Percentiles rank a stretch among this genome's conserved stretches.
Evolutionary conservation across 1,140 invertebrate species (phyloP).

Genomic region (Zelostemma sp.): DNA sequence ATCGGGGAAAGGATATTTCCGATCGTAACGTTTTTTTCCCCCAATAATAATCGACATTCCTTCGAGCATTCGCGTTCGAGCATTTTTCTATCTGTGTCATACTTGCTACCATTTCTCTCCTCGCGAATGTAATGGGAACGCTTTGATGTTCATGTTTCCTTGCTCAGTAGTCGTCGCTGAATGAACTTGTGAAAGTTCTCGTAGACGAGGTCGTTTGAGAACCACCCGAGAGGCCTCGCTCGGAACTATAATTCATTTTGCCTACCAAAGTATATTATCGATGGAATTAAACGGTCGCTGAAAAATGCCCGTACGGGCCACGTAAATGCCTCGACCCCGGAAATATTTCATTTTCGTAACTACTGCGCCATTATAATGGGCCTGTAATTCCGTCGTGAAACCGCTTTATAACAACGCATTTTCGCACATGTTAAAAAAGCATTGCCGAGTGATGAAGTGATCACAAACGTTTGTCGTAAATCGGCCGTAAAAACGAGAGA

Average conservation of each 20-base stretch:
- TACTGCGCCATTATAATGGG: too few relatives aligned
- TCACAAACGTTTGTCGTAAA: too few relatives aligned
- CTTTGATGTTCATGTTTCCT: slow-evolving; percentile 45
- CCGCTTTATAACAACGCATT: not conserved
- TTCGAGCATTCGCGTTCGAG: slow-evolving; percentile 5
- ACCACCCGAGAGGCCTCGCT: slow-evolving; percentile 1
- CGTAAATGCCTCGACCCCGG: not conserved
- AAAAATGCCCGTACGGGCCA: not conserved
- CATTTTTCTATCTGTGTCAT: slow-evolving; percentile 16
- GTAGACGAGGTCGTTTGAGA: slow-evolving; percentile 38
- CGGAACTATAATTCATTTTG: slow-evolving; percentile 7
- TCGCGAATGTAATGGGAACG: slow-evolving; percentile 29
- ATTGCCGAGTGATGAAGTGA: not conserved
- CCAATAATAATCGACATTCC: too few relatives aligned
- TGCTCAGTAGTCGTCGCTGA: slow-evolving; percentile 34
- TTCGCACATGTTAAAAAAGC: not conserved
- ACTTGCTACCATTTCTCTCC: slow-evolving; percentile 18
- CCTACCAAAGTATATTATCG: slow-evolving; percentile 1
- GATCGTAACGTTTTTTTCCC: not conserved
- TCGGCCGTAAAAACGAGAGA: too few relatives aligned
- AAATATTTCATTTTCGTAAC: not conserved
- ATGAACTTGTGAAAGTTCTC: slow-evolving; percentile 52
- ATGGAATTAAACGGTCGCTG: not conserved
- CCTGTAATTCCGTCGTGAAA: not conserved
- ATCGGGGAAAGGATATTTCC: too few relatives aligned